phyloP scores from a whole-genome alignment of 1,140 invertebrate genomes.

The Heliconius himera region DNA sequence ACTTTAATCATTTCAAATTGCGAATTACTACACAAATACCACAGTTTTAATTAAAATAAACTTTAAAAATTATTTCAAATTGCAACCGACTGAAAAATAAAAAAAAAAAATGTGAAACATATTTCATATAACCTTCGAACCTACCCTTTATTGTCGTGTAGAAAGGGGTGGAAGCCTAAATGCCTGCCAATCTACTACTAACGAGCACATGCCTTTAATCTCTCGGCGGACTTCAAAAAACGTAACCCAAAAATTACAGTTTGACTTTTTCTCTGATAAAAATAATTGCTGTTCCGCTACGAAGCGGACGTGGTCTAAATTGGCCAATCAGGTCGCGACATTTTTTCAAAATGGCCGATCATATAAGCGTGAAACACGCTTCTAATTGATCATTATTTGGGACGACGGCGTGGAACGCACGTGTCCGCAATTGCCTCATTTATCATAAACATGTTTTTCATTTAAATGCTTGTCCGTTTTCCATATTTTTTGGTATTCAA shows the following conservation, averaged over 20 bases:
- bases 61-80: neutral
- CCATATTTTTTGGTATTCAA: neutral
- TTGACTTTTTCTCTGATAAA: constrained; percentile 39
- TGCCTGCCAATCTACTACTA: constrained; percentile 31
- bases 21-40: neutral
- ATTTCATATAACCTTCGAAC: neutral
- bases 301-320: constrained; percentile 46
- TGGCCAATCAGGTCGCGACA: constrained; percentile 46
- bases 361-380: constrained; percentile 39
- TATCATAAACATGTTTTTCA: constrained; percentile 2
- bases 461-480: neutral
- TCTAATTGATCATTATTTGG: constrained; percentile 47
- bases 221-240: constrained; percentile 31
- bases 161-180: constrained; percentile 8
- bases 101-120: neutral
- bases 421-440: constrained; percentile 15
- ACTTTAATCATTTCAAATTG: too few species aligned
- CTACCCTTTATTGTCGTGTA: neutral
- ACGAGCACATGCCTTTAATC: constrained; percentile 34
- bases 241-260: constrained; percentile 35
- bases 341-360: constrained; percentile 48
- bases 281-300: constrained; percentile 48
- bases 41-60: neutral
- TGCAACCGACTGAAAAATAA: neutral
- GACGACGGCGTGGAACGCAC: constrained; percentile 14